Conservation (phyloP, 2,888 invertebrate genomes). For the Eupithecia abbreviata region DNA sequence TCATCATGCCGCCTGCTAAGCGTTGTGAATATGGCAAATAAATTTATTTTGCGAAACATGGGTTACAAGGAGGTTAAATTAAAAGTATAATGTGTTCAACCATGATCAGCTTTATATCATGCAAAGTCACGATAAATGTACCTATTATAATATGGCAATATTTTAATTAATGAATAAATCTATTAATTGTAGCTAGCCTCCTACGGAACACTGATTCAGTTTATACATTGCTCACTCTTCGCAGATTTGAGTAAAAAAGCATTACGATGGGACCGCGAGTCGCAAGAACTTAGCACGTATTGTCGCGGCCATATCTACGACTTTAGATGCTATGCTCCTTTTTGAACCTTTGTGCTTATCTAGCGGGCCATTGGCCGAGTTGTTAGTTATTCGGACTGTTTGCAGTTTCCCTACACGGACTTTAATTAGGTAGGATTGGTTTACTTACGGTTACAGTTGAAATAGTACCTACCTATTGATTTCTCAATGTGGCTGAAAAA, state of each 20-base stretch:
- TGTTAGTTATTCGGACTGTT: not conserved
- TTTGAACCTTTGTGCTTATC: conserved; percentile 5
- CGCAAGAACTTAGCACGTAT: conserved; percentile 37
- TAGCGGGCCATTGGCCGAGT: not conserved
- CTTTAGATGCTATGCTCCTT: not conserved
- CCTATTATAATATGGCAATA: too few relatives aligned
- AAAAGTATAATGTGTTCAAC: too few relatives aligned
- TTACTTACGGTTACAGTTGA: too few relatives aligned
- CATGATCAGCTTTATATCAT: too few relatives aligned
- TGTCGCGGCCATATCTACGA: conserved; percentile 22
- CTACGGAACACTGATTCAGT: conserved; percentile 1
- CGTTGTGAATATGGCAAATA: too few relatives aligned
- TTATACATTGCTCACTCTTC: not conserved
- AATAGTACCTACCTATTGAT: too few relatives aligned
- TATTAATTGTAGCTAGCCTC: not conserved
- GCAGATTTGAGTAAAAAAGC: conserved; percentile 14
- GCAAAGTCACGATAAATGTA: too few relatives aligned
- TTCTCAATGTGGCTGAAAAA: not conserved
- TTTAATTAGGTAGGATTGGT: too few relatives aligned
- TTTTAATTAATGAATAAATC: too few relatives aligned
- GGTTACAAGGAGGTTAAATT: too few relatives aligned
- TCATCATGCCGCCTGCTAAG: not conserved
- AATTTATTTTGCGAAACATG: too few relatives aligned
- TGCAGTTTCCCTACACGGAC: not conserved
- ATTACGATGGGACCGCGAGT: conserved; percentile 19